Base-by-base conservation (phyloP, 2,888 invertebrate species). In the Pediacus dermestoides region DNA sequence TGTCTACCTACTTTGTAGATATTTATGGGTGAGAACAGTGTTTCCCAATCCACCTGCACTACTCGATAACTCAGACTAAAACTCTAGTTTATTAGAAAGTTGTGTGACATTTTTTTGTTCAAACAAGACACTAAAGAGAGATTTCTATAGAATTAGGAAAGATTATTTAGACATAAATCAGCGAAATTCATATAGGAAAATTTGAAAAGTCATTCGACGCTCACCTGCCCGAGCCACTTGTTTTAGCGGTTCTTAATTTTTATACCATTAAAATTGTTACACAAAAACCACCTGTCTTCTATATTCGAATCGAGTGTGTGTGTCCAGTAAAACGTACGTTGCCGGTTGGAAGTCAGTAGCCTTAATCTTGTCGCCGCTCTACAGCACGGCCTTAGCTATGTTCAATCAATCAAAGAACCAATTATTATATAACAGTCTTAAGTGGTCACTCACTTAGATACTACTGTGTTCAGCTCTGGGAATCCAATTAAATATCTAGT, bases 361-460 rank as follows among this genome's bases (percentile, higher is more conserved):
- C 23, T 23, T 23, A 23, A 23, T n/a, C 10, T 23, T 23, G 23
- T 23, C 10, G 23, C 10, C 10, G 23, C 9, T 4, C 9, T 8
- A 23, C 4, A 23, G 23, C 3, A 50, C 46, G 42, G 52, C 47
- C 48, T 45, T 44, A 48, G 47, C 47, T 26, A 47, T 47, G 42
- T 50, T 47, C 49, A 40, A 53, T 55, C 55, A 53, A 55, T 55
- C 55, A 55, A 52, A 53, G 44, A 46, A 51, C 48, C 55, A 50
- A 55, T 55, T 55, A 55, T 55, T 55, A 55, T 53, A 53, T 55
- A 53, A 53, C 53, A 48, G 50, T 48, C 50, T 50, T 53, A 55
- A 55, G 53, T 55, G 52, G 50, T 50, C 52, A 46, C 50, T 55
- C 48, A 50, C 50, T 52, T 47, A 45, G 47, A 43, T 44, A 52